Evolutionary conservation across 2,113 vertebrate genomes (phyloP), one percentile per base, ranked within the genome.

Genomic region (Periophthalmus modestus): DNA sequence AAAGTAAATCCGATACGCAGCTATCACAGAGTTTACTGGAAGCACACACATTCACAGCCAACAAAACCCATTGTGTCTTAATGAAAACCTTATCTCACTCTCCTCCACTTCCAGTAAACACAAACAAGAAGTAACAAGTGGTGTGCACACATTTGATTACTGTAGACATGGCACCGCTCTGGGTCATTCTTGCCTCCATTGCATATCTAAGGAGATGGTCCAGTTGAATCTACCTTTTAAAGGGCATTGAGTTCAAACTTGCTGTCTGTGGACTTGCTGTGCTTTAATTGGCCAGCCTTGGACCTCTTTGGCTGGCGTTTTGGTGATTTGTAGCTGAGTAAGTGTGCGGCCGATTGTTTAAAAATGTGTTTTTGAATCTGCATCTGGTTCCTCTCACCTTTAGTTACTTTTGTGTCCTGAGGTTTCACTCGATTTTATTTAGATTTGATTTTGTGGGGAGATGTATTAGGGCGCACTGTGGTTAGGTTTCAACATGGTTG

Each of bases 61-160:
- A 66, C 12, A 3, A 2, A 12, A 15, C 36, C 19, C 18, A 16
- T 66, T 71, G 55, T 48, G 50, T 52, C 79, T 77, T 58, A 70
- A 69, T 62, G 57, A 54, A 79, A 82, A 71, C 39, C 39, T 46
- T 34, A 66, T 19, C 54, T 66, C 46, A 9, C 11, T 1, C 52
- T 59, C 58, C 68, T 63, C 12, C 21, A 21, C 54, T 55, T 21
- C 7, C 54, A 55, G 54, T 55, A 55, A 55, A 55, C n/a, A 55
- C 54, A 55, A 5, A 21, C n/a, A 55, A 54, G 0, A 39, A 43
- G 39, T 10, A 43, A 10, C 39, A 43, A 43, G 7, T 43, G 2
- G 39, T 43, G 39, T 43, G 1, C 19, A 21, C 19, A 55, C 12
- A 4, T 48, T 15, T 16, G 47, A 18, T 19, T 19, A 52, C 50